Evolutionary conservation across 2,113 vertebrate genomes (phyloP).

Genomic region (Chaetorhynchus papuensis): DNA sequence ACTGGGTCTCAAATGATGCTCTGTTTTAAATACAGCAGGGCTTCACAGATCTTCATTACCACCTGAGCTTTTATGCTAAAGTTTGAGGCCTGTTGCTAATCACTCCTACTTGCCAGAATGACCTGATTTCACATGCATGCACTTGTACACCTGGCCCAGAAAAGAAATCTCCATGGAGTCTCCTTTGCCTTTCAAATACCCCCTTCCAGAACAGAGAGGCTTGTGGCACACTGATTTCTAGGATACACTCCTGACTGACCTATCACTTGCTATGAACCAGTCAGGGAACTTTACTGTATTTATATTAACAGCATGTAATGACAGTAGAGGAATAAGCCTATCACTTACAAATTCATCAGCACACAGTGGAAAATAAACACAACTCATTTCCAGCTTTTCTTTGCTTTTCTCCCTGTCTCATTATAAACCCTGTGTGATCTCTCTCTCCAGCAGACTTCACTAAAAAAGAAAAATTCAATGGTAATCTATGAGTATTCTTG

Average conservation of each 20-base stretch:
- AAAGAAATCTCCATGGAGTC: background rate
- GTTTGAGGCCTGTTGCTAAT: background rate
- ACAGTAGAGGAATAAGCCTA: background rate
- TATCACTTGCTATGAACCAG: background rate
- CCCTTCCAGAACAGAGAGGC: background rate
- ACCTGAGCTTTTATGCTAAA: background rate
- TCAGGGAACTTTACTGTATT: background rate
- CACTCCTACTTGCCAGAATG: background rate
- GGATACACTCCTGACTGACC: background rate
- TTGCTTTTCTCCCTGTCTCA: background rate
- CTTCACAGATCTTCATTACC: background rate
- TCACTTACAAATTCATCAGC: background rate
- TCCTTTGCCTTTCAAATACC: background rate
- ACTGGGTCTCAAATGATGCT: background rate
- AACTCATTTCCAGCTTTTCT: background rate
- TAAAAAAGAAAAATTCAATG: conserved; percentile 13
- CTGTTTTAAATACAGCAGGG: background rate
- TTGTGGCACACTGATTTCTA: background rate
- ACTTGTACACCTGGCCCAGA: background rate
- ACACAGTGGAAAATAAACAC: background rate
- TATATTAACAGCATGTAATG: background rate
- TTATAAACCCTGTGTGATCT: background rate
- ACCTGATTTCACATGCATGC: background rate
- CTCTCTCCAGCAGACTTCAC: background rate
- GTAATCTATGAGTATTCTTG: background rate